These are phyloP conservation scores for Drosophila willistoni DNA, from an alignment of 1,140 invertebrate genomes.

Conservation along the genomic window DNA sequence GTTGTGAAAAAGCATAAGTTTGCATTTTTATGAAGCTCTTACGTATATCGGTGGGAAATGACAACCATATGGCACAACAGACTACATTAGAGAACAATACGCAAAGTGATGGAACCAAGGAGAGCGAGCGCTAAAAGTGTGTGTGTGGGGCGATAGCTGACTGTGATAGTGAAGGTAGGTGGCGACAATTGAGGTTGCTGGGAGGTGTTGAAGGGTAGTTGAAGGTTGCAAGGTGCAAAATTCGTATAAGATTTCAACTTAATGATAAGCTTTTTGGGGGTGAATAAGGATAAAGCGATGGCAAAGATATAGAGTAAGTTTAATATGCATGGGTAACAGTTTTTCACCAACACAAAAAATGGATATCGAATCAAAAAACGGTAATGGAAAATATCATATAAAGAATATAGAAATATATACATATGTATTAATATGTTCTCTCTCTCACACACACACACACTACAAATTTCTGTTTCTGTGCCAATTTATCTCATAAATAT, in stretches of 20 bases:
- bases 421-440: neutral
- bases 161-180: neutral
- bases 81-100: slow-evolving; percentile 47
- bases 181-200: slow-evolving; percentile 6
- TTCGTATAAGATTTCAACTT: slow-evolving; percentile 23
- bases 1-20: slow-evolving; percentile 76
- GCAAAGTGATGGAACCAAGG: slow-evolving; percentile 6
- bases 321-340: too few species aligned
- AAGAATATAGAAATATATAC: neutral
- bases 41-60: slow-evolving; percentile 19
- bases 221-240: slow-evolving; percentile 33
- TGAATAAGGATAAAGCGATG: neutral
- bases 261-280: slow-evolving; percentile 11
- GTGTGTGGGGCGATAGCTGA: too few species aligned
- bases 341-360: too few species aligned
- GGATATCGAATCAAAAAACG: too few species aligned
- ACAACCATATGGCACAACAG: slow-evolving; percentile 58
- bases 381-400: too few species aligned
- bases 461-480: neutral
- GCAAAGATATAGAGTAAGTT: neutral
- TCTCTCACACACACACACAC: too few species aligned
- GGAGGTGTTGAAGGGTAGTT: slow-evolving; percentile 49
- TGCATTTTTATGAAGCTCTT: slow-evolving; percentile 78
- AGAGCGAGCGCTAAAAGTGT: neutral
- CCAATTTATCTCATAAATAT: slow-evolving; percentile 25